phyloP scores from a whole-genome alignment of 2,888 invertebrate genomes.

The Drosophila siamana region DNA sequence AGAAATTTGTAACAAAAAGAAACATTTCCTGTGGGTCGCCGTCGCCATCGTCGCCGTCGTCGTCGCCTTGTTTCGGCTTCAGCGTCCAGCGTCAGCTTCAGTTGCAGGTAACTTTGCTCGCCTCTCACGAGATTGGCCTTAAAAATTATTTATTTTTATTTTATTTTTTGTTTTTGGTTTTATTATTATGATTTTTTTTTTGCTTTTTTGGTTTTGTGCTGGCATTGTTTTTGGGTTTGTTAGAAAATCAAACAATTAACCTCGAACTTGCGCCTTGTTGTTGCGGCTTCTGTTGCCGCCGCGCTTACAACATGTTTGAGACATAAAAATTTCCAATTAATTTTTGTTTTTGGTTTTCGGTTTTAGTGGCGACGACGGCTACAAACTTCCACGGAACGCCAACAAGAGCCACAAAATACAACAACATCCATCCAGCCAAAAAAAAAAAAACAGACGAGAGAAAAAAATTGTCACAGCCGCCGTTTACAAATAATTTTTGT shows the following conservation, averaged over 20 bases:
- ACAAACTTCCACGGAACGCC: conserved; percentile 70
- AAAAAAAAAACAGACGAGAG: conserved; percentile 7
- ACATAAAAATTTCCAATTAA: conserved; percentile 81
- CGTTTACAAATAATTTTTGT: conserved; percentile 80
- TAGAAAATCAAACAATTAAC: conserved; percentile 81
- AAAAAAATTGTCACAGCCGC: conserved; percentile 76
- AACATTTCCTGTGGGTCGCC: conserved; percentile 73
- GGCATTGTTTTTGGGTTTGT: conserved; percentile 51
- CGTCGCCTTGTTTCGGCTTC: conserved; percentile 9
- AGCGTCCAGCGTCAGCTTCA: neutral
- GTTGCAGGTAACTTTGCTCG: conserved; percentile 59
- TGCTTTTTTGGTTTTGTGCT: conserved; percentile 28
- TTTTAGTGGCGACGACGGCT: conserved; percentile 56
- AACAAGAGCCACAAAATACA: conserved; percentile 41
- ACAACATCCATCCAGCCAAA: conserved; percentile 12
- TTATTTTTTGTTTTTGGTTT: conserved; percentile 33
- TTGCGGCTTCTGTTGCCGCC: conserved; percentile 17
- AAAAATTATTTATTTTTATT: conserved; percentile 61
- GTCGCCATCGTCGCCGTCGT: conserved; percentile 30
- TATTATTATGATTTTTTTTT: conserved; percentile 29
- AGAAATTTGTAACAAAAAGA: conserved; percentile 58
- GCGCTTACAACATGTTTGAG: conserved; percentile 78
- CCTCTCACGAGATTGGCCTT: conserved; percentile 68
- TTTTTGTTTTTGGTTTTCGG: conserved; percentile 65
- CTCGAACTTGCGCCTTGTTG: conserved; percentile 71